Evolutionary conservation across 2,113 vertebrate species (phyloP).

Genomic region (Rutilus rutilus): DNA sequence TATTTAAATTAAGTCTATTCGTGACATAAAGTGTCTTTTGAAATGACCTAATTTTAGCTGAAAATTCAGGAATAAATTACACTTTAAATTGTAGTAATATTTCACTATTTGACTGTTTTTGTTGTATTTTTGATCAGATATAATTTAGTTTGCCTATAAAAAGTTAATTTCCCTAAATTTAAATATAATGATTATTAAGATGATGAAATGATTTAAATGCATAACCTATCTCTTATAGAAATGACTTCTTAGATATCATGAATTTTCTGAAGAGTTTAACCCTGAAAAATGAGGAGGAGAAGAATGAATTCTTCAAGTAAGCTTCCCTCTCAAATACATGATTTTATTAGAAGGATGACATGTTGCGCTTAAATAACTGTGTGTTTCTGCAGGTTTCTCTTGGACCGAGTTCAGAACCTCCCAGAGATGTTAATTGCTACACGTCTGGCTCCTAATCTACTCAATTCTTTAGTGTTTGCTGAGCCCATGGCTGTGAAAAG

Average conservation of each 20-base stretch:
- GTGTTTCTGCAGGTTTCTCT: conserved; percentile 83
- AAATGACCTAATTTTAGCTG: background rate
- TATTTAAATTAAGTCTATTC: too few species aligned
- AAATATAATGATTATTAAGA: background rate
- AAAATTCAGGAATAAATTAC: background rate
- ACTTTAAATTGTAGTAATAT: background rate
- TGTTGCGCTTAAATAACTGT: background rate
- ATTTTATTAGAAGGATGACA: conserved; percentile 1
- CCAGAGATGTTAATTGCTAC: conserved; percentile 89
- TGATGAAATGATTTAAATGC: background rate
- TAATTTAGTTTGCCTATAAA: background rate
- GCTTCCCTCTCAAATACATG: conserved; percentile 42
- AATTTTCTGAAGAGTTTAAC: conserved; percentile 96
- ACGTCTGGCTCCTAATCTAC: conserved; percentile 89
- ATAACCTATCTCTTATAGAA: conserved; percentile 75
- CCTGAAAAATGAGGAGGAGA: conserved; percentile 94
- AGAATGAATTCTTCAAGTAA: conserved; percentile 99
- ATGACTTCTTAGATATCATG: conserved; percentile 94
- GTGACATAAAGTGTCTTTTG: background rate
- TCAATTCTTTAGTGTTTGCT: conserved; percentile 93
- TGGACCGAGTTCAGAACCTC: conserved; percentile 87
- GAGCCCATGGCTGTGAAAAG: conserved; percentile 96
- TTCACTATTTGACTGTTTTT: background rate
- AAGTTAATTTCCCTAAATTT: background rate
- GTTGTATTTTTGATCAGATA: background rate